Percentiles rank a stretch among this genome's conserved stretches.
Evolutionary conservation across 2,113 vertebrate genomes (phyloP).

Genomic region (Capreolus pygargus): DNA sequence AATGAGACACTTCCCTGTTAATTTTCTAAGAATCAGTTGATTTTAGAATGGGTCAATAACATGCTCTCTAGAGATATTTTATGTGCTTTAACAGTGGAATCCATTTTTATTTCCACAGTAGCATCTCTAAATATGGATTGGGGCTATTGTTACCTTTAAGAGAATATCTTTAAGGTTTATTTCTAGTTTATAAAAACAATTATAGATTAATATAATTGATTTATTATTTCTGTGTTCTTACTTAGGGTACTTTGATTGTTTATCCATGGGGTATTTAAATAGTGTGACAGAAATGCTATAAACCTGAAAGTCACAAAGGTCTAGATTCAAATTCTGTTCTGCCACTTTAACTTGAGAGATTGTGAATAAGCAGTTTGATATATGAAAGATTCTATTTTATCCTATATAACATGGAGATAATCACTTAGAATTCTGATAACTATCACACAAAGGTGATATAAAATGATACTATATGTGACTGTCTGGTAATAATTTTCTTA

Average conservation of each 20-base stretch:
- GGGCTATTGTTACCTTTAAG: background rate
- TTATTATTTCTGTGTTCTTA: background rate
- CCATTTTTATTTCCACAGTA: background rate
- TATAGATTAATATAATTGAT: background rate
- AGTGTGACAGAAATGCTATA: background rate
- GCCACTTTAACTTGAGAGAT: background rate
- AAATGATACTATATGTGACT: background rate
- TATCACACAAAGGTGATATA: background rate
- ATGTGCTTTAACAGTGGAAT: background rate
- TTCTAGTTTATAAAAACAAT: background rate
- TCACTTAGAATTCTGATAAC: background rate
- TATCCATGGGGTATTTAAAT: background rate
- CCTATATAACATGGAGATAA: background rate
- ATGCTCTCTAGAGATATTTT: background rate
- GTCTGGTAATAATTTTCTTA: background rate
- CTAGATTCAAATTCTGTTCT: background rate
- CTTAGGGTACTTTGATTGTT: background rate
- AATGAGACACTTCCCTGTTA: conserved; percentile 12
- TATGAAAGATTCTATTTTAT: background rate
- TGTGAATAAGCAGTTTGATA: background rate
- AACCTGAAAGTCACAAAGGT: background rate
- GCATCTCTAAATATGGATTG: background rate
- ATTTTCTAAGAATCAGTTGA: background rate
- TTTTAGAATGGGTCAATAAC: conserved; percentile 11
- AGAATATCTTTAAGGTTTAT: background rate